A percentile compares a stretch with the other conserved stretches of the same genome.
Evolutionary conservation across 2,888 invertebrate species (phyloP).

Genomic region (Caradrina clavipalpis): DNA sequence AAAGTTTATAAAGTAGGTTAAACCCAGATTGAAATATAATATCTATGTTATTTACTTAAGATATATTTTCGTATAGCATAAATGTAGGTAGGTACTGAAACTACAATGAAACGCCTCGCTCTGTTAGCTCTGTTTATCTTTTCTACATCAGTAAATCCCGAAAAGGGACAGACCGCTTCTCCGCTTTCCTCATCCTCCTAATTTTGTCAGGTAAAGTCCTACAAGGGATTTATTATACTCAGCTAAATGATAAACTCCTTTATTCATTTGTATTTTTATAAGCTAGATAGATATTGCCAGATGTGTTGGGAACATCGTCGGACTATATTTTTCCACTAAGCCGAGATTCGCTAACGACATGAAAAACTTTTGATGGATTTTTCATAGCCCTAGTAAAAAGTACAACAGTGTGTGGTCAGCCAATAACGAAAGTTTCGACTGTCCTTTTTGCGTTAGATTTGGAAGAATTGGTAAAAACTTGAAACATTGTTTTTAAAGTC

Average conservation of each 20-base stretch:
- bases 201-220: conserved; percentile 52
- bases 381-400: conserved; percentile 83
- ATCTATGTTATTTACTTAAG: neutral
- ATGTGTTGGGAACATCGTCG: conserved; percentile 67
- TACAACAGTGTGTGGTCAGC: conserved; percentile 75
- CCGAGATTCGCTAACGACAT: conserved; percentile 82
- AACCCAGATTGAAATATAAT: neutral
- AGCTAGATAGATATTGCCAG: conserved; percentile 63
- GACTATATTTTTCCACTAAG: conserved; percentile 72
- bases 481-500: conserved; percentile 30
- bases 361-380: conserved; percentile 86
- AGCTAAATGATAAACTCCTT: conserved; percentile 38
- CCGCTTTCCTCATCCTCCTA: conserved; percentile 31
- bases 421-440: conserved; percentile 77
- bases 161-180: conserved; percentile 47
- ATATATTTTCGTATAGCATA: neutral
- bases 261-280: conserved; percentile 49
- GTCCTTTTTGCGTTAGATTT: conserved; percentile 65
- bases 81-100: conserved; percentile 8
- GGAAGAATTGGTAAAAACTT: conserved; percentile 49
- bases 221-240: conserved; percentile 31
- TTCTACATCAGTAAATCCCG: conserved; percentile 48
- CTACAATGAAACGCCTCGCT: conserved; percentile 6
- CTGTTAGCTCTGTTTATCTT: conserved; percentile 41
- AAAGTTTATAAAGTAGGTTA: neutral